Percentiles rank a stretch among this genome's conserved stretches.
Conservation (phyloP, 2,888 invertebrate species). For the Heliconius ismenius region DNA sequence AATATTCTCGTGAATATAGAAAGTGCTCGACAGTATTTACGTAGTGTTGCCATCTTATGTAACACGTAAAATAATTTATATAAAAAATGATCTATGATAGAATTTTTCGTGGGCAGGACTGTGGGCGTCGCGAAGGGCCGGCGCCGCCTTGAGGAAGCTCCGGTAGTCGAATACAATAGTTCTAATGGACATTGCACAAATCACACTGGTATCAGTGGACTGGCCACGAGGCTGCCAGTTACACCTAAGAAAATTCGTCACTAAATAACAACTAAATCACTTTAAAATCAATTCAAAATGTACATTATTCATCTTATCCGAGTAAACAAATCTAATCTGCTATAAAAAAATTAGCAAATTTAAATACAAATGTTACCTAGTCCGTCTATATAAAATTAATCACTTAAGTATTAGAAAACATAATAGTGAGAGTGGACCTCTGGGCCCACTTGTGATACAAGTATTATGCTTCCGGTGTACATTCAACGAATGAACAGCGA, state of each 20-base stretch:
- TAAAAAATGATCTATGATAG: conserved; percentile 1
- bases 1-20: conserved; percentile 2
- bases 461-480: conserved; percentile 79
- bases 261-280: conserved; percentile 82
- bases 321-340: conserved; percentile 81
- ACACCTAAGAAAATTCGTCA: conserved; percentile 78
- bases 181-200: conserved; percentile 74
- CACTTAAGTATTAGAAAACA: conserved; percentile 79
- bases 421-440: conserved; percentile 65
- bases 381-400: conserved; percentile 79
- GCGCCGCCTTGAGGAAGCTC: conserved; percentile 23
- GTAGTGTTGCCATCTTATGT: conserved; percentile 6
- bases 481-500: conserved; percentile 74
- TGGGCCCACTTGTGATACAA: conserved; percentile 71
- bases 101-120: neutral
- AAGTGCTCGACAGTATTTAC: neutral
- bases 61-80: neutral
- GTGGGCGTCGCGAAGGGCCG: conserved; percentile 17
- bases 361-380: conserved; percentile 80
- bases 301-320: conserved; percentile 78
- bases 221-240: conserved; percentile 73
- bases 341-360: conserved; percentile 81
- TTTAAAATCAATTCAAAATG: conserved; percentile 81
- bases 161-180: conserved; percentile 49
- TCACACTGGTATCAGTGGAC: conserved; percentile 76